Percentiles rank a stretch among this genome's conserved stretches.
Conservation (phyloP, 2,797 vertebrate species). For the Geotrypetes seraphini region DNA sequence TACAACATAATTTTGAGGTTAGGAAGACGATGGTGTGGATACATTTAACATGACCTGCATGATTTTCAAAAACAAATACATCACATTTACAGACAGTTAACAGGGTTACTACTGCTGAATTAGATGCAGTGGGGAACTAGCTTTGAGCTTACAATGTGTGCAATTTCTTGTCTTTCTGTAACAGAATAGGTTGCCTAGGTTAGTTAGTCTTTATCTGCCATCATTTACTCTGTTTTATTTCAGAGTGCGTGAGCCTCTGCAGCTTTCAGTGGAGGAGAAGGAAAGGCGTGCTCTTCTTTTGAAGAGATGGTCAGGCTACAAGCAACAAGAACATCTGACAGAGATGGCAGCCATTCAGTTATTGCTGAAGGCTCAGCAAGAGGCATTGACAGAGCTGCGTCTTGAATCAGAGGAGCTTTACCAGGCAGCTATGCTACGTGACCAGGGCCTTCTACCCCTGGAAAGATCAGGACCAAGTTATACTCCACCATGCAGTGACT, state of each 20-base stretch:
- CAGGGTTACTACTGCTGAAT: too few species aligned
- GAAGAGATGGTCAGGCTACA: constrained; percentile 77
- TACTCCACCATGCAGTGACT: constrained; percentile 61
- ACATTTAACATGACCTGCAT: too few species aligned
- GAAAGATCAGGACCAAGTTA: constrained; percentile 64
- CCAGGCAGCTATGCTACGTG: constrained; percentile 64
- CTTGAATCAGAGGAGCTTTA: constrained; percentile 75
- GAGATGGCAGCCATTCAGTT: constrained; percentile 55
- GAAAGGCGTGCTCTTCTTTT: constrained; percentile 74
- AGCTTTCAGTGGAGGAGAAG: constrained; percentile 60
- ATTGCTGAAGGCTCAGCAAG: constrained; percentile 68
- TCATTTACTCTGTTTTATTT: neutral
- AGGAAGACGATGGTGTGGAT: too few species aligned
- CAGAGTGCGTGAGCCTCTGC: constrained; percentile 55
- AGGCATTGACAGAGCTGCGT: constrained; percentile 75
- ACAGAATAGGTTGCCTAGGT: neutral
- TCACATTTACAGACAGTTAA: too few species aligned
- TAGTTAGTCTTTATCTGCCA: too few species aligned
- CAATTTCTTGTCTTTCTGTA: neutral
- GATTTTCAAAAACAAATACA: too few species aligned
- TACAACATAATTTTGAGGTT: too few species aligned
- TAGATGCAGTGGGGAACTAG: too few species aligned
- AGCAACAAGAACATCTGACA: constrained; percentile 64
- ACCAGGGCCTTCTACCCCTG: constrained; percentile 67
- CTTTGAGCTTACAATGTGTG: neutral